phyloP scores from a whole-genome alignment of 2,888 invertebrate species.

The Diaphora mendica region DNA sequence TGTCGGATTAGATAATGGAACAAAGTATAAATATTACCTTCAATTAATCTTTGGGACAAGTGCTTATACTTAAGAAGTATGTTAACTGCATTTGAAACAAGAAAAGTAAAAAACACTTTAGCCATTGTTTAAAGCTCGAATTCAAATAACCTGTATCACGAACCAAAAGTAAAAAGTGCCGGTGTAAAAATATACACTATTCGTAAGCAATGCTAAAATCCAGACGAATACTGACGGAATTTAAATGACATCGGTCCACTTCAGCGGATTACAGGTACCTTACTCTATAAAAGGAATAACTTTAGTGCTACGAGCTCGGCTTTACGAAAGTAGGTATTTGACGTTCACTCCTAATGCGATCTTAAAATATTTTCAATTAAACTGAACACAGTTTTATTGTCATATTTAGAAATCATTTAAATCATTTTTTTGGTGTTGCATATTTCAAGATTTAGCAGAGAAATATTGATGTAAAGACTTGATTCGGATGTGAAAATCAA shows the following conservation, averaged over 20 bases:
- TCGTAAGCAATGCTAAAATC: constrained; percentile 44
- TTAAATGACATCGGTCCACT: constrained; percentile 43
- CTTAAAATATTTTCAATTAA: constrained; percentile 45
- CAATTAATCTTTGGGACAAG: neutral
- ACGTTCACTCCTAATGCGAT: constrained; percentile 37
- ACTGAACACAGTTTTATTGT: constrained; percentile 32
- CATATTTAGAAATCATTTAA: constrained; percentile 9
- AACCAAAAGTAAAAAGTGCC: constrained; percentile 36
- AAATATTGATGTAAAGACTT: neutral
- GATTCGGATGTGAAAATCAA: neutral
- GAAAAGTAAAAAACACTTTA: neutral
- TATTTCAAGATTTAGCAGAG: neutral
- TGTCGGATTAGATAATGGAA: neutral
- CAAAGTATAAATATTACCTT: neutral
- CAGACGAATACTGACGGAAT: constrained; percentile 40
- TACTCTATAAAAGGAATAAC: constrained; percentile 47
- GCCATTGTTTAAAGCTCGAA: constrained; percentile 3
- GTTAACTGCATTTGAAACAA: neutral
- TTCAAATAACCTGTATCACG: constrained; percentile 18
- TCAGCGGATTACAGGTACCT: constrained; percentile 41
- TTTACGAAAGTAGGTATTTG: constrained; percentile 30
- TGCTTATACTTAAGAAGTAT: too few species aligned
- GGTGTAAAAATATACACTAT: constrained; percentile 41
- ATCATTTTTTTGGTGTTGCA: neutral
- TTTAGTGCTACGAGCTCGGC: constrained; percentile 28